These are phyloP conservation scores for Cladorhizidae sp. DNA, from an alignment of 37 sponge, comb jelly and placozoan genomes.

Conservation along the genomic window DNA sequence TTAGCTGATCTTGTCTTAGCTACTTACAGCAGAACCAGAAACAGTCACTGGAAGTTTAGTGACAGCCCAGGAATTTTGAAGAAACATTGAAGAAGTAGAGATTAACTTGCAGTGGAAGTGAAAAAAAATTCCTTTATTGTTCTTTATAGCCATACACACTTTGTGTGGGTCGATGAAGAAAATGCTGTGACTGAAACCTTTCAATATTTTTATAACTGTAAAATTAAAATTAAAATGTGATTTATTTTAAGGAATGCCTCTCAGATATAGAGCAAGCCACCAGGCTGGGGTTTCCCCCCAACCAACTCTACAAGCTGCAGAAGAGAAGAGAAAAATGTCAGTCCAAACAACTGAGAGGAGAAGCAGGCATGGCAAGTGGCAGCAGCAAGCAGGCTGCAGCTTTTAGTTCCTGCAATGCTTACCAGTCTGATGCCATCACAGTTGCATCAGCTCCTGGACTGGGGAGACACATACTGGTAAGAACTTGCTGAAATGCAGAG, in stretches of 20 bases:
- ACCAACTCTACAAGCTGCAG: slow-evolving; percentile 12
- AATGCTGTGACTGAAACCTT: too few species aligned
- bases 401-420: slow-evolving; percentile 1
- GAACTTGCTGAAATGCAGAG: not conserved
- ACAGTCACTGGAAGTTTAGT: too few species aligned
- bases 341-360: not conserved
- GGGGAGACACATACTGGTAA: slow-evolving; percentile 24
- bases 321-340: slow-evolving; percentile 16
- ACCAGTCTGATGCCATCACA: not conserved
- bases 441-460: not conserved
- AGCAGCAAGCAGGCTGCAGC: not conserved
- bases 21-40: too few species aligned
- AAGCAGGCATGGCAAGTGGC: not conserved
- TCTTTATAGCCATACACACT: too few species aligned
- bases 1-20: too few species aligned
- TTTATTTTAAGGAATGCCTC: slow-evolving; percentile 34
- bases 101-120: too few species aligned
- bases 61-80: too few species aligned
- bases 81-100: too few species aligned
- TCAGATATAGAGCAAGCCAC: slow-evolving; percentile 26
- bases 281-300: not conserved
- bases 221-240: not conserved
- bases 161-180: too few species aligned
- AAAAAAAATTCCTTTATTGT: too few species aligned
- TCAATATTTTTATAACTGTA: not conserved